Evolutionary conservation across 2,113 vertebrate species (phyloP).

Genomic region (Ivindomyrus marchei): DNA sequence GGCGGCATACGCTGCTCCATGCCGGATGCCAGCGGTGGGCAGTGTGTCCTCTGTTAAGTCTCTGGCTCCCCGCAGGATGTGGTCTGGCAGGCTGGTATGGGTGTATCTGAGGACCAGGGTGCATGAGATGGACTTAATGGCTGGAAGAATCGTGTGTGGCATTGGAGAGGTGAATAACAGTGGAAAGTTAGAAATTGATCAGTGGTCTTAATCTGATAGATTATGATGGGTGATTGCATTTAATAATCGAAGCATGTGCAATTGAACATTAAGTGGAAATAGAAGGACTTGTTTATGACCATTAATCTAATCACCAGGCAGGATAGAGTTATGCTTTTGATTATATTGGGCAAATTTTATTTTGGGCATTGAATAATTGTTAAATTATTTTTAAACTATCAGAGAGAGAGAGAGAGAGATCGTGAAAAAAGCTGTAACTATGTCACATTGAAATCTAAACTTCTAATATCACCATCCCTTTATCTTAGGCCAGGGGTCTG

Average conservation of each 20-base stretch:
- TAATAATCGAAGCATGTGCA: background rate
- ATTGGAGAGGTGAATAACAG: background rate
- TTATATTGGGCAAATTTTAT: background rate
- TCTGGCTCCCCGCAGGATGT: background rate
- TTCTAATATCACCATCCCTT: background rate
- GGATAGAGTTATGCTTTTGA: background rate
- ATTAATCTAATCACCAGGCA: background rate
- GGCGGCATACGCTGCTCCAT: background rate
- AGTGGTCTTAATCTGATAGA: background rate
- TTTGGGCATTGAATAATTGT: background rate
- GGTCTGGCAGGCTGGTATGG: background rate
- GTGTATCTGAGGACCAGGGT: background rate
- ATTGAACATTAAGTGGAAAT: background rate
- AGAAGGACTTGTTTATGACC: background rate
- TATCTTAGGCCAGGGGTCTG: background rate
- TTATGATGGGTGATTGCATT: background rate
- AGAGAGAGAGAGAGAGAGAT: background rate
- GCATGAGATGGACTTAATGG: background rate
- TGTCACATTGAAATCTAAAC: background rate
- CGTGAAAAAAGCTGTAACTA: background rate
- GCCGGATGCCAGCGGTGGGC: background rate
- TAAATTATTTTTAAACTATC: background rate
- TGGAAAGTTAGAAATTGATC: background rate
- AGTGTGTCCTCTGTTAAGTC: background rate
- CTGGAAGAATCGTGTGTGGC: background rate